These are phyloP conservation scores for Syrrhaptes paradoxus DNA, from an alignment of 2,113 vertebrate species.

Conservation along the genomic window DNA sequence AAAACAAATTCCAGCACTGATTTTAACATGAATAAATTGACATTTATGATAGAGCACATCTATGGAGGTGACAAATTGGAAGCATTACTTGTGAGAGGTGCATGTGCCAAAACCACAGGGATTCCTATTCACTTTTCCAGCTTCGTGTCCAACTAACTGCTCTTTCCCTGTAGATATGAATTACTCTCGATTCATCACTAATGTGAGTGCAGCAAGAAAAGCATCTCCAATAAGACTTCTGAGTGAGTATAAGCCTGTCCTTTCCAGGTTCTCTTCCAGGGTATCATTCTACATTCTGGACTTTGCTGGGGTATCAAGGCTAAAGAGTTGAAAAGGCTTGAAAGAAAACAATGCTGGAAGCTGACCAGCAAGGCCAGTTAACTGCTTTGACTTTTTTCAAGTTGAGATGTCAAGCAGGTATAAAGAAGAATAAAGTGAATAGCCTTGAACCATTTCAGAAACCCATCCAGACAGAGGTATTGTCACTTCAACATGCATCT, in stretches of 20 bases:
- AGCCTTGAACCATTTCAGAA: neutral
- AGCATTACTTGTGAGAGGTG: neutral
- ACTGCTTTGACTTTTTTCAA: neutral
- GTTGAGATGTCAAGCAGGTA: neutral
- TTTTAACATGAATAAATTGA: neutral
- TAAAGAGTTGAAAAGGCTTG: neutral
- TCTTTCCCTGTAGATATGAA: slow-evolving; percentile 81
- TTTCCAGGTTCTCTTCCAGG: neutral
- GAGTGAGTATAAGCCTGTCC: slow-evolving; percentile 78
- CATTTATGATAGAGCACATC: neutral
- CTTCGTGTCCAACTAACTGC: neutral
- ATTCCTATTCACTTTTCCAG: neutral
- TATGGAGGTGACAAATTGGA: neutral
- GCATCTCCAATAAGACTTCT: slow-evolving; percentile 83
- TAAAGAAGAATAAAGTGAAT: neutral
- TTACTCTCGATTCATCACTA: slow-evolving; percentile 87
- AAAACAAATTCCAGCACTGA: neutral
- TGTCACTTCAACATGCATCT: neutral
- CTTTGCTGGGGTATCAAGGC: neutral
- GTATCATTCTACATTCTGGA: neutral
- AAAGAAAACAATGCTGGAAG: neutral
- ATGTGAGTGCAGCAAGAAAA: slow-evolving; percentile 84
- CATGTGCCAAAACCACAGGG: neutral
- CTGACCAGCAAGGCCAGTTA: neutral
- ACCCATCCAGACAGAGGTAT: neutral